Percentiles rank a stretch among this genome's conserved stretches.
Conservation (phyloP, 2,113 vertebrate genomes). For the Cranoglanis bouderius region DNA sequence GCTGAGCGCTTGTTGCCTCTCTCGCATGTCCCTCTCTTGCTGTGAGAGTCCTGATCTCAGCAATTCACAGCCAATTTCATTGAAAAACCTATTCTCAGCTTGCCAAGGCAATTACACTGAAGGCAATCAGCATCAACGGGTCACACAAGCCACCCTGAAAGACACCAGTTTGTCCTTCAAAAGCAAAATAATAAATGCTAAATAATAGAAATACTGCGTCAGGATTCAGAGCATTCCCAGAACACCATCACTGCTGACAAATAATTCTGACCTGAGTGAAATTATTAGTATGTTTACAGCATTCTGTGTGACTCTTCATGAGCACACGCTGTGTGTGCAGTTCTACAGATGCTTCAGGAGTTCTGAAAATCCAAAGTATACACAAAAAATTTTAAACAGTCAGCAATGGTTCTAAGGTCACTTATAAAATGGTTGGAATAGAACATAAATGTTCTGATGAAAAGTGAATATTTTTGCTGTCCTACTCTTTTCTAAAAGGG, state of each 20-base stretch:
- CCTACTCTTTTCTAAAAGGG: not conserved
- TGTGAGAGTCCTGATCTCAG: constrained; percentile 22
- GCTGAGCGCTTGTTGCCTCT: constrained; percentile 18
- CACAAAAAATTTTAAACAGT: not conserved
- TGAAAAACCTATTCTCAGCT: constrained; percentile 53
- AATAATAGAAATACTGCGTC: not conserved
- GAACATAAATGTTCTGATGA: constrained; percentile 24
- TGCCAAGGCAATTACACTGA: constrained; percentile 54
- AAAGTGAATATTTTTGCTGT: not conserved
- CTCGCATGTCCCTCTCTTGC: not conserved
- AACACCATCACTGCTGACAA: constrained; percentile 42
- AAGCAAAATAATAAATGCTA: constrained; percentile 49
- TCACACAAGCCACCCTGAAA: constrained; percentile 24
- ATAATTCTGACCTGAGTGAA: constrained; percentile 48
- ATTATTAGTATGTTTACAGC: constrained; percentile 44
- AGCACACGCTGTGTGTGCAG: not conserved
- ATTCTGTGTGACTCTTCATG: constrained; percentile 44
- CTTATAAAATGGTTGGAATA: not conserved
- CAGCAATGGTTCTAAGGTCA: constrained; percentile 13
- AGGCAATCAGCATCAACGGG: constrained; percentile 50
- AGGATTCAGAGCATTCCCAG: constrained; percentile 44
- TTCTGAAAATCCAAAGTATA: not conserved
- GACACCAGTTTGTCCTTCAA: constrained; percentile 53
- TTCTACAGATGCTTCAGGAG: not conserved
- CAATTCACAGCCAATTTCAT: constrained; percentile 53